Percentiles rank a stretch among this genome's conserved stretches.
Conservation (phyloP, 2,797 vertebrate species). For the Bradypodion ventrale region DNA sequence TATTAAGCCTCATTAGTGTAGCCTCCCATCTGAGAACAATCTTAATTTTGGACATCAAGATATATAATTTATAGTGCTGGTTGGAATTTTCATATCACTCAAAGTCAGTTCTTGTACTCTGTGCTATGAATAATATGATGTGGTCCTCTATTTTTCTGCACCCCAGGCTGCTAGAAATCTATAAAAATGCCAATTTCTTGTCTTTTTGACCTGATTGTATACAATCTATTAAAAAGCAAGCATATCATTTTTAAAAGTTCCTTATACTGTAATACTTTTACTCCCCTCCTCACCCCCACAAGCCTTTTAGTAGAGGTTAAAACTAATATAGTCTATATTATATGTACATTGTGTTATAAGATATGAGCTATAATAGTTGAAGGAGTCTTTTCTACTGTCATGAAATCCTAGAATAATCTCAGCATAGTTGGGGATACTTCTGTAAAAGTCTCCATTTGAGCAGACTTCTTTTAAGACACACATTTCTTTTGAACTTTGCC, state of each 20-base stretch:
- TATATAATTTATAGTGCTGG: conserved; percentile 5
- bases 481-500: conserved; percentile 32
- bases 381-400: conserved; percentile 30
- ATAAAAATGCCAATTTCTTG: conserved; percentile 36
- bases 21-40: conserved; percentile 16
- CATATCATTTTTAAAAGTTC: conserved; percentile 2
- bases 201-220: conserved; percentile 37
- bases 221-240: conserved; percentile 37
- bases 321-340: background rate
- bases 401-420: conserved; percentile 43
- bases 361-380: conserved; percentile 37
- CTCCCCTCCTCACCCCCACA: background rate
- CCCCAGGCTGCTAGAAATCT: conserved; percentile 32
- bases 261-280: conserved; percentile 1
- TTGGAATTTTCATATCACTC: conserved; percentile 26
- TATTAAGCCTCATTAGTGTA: conserved; percentile 23
- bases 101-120: conserved; percentile 37
- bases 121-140: conserved; percentile 30
- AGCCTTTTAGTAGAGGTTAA: conserved; percentile 15
- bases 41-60: background rate
- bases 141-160: conserved; percentile 35
- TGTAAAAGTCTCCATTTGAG: conserved; percentile 39
- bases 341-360: conserved; percentile 16
- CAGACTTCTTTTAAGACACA: conserved; percentile 41
- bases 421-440: conserved; percentile 20